A percentile compares a stretch with the other conserved stretches of the same genome.
These are phyloP conservation scores for Sapajus apella DNA, from an alignment of 2,113 vertebrate genomes.

Conservation along the genomic window DNA sequence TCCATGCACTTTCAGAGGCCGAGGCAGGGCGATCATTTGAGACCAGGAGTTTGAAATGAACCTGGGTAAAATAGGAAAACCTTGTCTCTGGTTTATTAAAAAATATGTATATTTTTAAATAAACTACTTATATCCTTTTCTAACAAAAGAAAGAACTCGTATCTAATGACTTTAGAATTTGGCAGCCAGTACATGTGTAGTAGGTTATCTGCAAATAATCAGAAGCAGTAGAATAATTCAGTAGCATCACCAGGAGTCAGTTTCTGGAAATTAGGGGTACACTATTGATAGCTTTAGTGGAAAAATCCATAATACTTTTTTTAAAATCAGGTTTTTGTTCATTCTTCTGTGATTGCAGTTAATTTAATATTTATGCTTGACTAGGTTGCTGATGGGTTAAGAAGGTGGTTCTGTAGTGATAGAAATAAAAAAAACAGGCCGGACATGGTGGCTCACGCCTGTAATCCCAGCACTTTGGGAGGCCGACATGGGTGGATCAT, in stretches of 20 bases:
- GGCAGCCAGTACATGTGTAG: background rate
- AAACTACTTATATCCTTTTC: background rate
- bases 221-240: background rate
- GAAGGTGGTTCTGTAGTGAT: background rate
- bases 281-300: background rate
- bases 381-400: background rate
- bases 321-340: background rate
- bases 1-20: no score
- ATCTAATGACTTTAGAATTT: constrained; percentile 24
- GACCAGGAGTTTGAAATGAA: no score
- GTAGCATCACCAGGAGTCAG: background rate
- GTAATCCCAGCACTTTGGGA: no score
- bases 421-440: background rate
- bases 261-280: background rate
- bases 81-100: no score
- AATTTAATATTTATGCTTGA: background rate
- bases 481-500: no score
- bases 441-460: no score
- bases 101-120: no score
- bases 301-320: background rate
- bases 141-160: constrained; percentile 10
- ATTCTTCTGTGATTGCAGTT: background rate
- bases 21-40: no score
- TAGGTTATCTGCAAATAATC: background rate
- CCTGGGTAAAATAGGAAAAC: no score